Evolutionary conservation across 2,113 vertebrate species (phyloP).

Genomic region (Lates calcarifer): DNA sequence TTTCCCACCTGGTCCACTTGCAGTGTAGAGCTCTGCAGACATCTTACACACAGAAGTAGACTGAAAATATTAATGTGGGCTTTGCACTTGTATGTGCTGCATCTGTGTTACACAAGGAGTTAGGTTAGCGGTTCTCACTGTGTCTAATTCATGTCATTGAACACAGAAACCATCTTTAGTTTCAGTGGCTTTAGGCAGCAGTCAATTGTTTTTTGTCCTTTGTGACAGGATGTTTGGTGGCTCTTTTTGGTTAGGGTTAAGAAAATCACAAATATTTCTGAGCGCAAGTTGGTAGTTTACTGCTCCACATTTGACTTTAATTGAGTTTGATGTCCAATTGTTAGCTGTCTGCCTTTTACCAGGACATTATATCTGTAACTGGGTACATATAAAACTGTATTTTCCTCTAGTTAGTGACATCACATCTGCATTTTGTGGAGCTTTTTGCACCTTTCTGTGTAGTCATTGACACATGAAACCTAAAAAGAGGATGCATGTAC

Average conservation of each 20-base stretch:
- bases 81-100: neutral
- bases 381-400: no score
- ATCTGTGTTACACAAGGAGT: neutral
- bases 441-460: no score
- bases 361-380: no score
- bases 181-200: neutral
- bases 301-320: no score
- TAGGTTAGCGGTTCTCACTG: no score
- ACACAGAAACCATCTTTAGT: neutral
- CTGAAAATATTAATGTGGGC: neutral
- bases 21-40: constrained; percentile 55
- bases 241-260: neutral
- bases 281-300: no score
- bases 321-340: neutral
- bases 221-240: neutral
- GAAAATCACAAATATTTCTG: no score
- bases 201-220: neutral
- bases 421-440: no score
- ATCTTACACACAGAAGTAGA: constrained; percentile 45
- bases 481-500: no score
- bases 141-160: neutral
- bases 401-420: no score
- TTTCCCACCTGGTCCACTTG: constrained; percentile 7
- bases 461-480: no score
- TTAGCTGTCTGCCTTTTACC: neutral